Evolutionary conservation across 1,140 invertebrate genomes (phyloP).

Genomic region (Chironomus striatipennis): DNA sequence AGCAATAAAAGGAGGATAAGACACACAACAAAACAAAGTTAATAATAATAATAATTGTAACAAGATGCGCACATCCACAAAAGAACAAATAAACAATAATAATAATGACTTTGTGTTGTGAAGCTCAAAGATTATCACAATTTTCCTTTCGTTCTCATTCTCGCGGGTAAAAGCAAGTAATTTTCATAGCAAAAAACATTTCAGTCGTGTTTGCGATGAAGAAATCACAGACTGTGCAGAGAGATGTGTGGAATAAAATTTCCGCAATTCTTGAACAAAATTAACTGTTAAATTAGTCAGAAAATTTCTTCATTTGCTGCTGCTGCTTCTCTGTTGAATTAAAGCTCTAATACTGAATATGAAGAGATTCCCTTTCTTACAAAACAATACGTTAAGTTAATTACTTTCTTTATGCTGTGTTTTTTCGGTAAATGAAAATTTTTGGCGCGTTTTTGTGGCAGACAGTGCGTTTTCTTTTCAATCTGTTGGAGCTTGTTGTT

Average conservation of each 20-base stretch:
- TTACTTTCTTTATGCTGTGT: neutral
- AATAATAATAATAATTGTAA: neutral
- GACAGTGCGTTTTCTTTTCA: too few relatives aligned
- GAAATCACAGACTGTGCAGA: conserved; percentile 5
- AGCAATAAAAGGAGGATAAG: neutral
- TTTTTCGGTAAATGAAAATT: neutral
- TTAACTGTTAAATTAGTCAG: conserved; percentile 14
- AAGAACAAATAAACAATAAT: neutral
- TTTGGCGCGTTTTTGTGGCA: neutral
- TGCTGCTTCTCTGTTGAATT: too few relatives aligned
- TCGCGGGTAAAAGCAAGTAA: neutral
- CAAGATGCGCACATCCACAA: neutral
- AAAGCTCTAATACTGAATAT: neutral
- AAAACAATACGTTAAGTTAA: neutral
- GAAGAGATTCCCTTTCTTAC: conserved; percentile 7
- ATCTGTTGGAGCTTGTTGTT: too few relatives aligned
- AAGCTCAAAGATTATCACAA: neutral
- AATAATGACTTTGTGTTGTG: neutral
- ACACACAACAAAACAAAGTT: too few relatives aligned
- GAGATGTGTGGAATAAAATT: neutral
- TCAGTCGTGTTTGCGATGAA: neutral
- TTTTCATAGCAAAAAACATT: too few relatives aligned
- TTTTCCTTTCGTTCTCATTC: conserved; percentile 12
- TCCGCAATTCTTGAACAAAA: neutral
- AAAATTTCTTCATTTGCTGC: neutral